Evolutionary conservation across 1,140 invertebrate genomes (phyloP).

Genomic region (Asbolus verrucosus): DNA sequence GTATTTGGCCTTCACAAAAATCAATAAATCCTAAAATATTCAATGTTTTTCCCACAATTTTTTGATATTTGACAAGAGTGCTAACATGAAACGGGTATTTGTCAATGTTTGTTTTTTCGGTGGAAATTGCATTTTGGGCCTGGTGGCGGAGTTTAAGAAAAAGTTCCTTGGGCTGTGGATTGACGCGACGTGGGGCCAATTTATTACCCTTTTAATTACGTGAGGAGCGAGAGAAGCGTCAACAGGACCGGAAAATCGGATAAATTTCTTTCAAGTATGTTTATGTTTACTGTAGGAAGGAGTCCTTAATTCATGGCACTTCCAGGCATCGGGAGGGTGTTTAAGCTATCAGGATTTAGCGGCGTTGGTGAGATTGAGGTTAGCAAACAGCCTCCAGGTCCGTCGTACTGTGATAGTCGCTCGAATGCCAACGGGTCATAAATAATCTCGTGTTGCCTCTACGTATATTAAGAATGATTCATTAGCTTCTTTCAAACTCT

Average conservation of each 20-base stretch:
- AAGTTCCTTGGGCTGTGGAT: too few species aligned
- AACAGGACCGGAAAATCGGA: slow-evolving; percentile 20
- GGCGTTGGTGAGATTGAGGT: slow-evolving; percentile 28
- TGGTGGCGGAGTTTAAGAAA: too few species aligned
- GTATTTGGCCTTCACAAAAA: too few species aligned
- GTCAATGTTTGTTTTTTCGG: too few species aligned
- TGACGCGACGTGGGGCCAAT: slow-evolving; percentile 3
- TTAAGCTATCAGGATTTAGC: slow-evolving; percentile 39
- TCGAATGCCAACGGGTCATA: slow-evolving; percentile 43
- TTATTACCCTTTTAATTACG: slow-evolving; percentile 31
- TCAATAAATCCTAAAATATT: too few species aligned
- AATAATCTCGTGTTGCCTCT: slow-evolving; percentile 42
- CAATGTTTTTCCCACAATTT: too few species aligned
- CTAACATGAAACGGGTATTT: too few species aligned
- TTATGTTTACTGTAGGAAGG: slow-evolving; percentile 42
- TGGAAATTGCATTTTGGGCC: too few species aligned
- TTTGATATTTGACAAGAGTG: too few species aligned
- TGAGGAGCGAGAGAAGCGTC: slow-evolving; percentile 11
- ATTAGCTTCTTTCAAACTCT: slow-evolving; percentile 40
- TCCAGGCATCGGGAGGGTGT: slow-evolving; percentile 30
- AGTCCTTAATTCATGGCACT: slow-evolving; percentile 44
- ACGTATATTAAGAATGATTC: slow-evolving; percentile 43
- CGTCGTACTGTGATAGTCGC: slow-evolving; percentile 43
- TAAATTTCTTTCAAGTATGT: slow-evolving; percentile 35
- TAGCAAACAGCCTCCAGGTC: slow-evolving; percentile 44